Percentiles rank a stretch among this genome's conserved stretches.
phyloP scores from a whole-genome alignment of 2,888 invertebrate species.

The Napeogenes sylphis region DNA sequence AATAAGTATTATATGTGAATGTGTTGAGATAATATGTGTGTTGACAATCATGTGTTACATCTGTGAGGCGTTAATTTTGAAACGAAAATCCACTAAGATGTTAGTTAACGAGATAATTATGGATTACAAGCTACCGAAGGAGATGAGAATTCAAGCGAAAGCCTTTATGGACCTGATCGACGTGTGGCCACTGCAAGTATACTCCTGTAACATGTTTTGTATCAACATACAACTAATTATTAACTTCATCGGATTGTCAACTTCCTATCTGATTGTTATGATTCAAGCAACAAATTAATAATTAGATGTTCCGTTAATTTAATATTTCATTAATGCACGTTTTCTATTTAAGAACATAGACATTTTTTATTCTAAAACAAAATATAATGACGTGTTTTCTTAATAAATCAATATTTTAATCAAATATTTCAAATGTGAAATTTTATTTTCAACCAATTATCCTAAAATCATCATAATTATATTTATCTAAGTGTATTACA shows the following conservation, averaged over 20 bases:
- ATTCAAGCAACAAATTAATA: slow-evolving; percentile 40
- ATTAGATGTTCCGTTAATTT: background rate
- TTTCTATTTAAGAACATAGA: background rate
- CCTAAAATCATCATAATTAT: too few relatives aligned
- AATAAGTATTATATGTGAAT: slow-evolving; percentile 45
- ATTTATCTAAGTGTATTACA: too few relatives aligned
- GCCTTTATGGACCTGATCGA: slow-evolving; percentile 57
- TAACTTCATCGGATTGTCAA: slow-evolving; percentile 58
- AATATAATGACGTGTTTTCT: too few relatives aligned
- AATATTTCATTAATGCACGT: background rate
- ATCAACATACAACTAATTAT: slow-evolving; percentile 57
- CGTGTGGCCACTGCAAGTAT: slow-evolving; percentile 45
- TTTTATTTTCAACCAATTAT: too few relatives aligned
- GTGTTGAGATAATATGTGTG: slow-evolving; percentile 34
- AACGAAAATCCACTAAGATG: slow-evolving; percentile 47
- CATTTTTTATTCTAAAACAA: too few relatives aligned
- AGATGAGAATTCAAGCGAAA: slow-evolving; percentile 54
- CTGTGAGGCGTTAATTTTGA: slow-evolving; percentile 46
- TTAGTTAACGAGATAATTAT: slow-evolving; percentile 56
- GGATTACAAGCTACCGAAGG: slow-evolving; percentile 52
- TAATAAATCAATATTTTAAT: too few relatives aligned
- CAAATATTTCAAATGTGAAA: too few relatives aligned
- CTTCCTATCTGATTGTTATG: slow-evolving; percentile 61
- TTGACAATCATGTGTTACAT: slow-evolving; percentile 27
- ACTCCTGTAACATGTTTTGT: slow-evolving; percentile 54